These are phyloP conservation scores for Limanda limanda DNA, from an alignment of 2,113 vertebrate genomes.

Conservation along the genomic window DNA sequence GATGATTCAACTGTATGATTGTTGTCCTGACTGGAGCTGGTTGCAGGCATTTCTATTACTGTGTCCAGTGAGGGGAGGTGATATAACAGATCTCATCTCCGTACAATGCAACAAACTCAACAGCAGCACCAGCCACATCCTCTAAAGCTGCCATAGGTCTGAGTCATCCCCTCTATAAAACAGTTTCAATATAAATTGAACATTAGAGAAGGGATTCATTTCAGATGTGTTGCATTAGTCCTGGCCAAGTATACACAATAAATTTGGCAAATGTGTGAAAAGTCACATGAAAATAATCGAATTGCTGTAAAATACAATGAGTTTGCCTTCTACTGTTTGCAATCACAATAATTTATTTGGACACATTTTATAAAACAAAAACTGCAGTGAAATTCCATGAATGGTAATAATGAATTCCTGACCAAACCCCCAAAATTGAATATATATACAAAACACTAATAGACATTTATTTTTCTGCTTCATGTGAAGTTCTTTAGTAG, in stretches of 20 bases:
- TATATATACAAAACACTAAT: too few relatives aligned
- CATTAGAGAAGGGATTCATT: neutral
- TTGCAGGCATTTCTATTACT: conserved; percentile 2
- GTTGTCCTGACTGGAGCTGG: neutral
- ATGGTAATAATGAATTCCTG: neutral
- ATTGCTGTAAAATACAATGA: neutral
- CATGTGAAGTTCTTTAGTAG: conserved; percentile 4
- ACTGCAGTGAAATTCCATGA: neutral
- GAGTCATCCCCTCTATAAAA: conserved; percentile 3
- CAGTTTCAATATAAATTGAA: neutral
- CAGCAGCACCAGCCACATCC: conserved; percentile 3
- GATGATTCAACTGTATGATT: neutral
- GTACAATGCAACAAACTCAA: neutral
- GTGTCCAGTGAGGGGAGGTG: neutral
- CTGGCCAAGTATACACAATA: neutral
- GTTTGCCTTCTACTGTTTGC: neutral
- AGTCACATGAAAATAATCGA: neutral
- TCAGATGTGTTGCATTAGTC: neutral
- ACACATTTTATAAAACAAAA: neutral
- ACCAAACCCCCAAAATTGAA: too few relatives aligned
- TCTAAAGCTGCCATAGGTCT: neutral
- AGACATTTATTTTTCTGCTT: neutral
- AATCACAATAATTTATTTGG: neutral
- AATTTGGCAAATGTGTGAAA: neutral
- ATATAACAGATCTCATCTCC: neutral